A percentile compares a stretch with the other conserved stretches of the same genome.
Conservation (phyloP, 92 coral and sea anemone genomes). For the Phymanthus crucifer region DNA sequence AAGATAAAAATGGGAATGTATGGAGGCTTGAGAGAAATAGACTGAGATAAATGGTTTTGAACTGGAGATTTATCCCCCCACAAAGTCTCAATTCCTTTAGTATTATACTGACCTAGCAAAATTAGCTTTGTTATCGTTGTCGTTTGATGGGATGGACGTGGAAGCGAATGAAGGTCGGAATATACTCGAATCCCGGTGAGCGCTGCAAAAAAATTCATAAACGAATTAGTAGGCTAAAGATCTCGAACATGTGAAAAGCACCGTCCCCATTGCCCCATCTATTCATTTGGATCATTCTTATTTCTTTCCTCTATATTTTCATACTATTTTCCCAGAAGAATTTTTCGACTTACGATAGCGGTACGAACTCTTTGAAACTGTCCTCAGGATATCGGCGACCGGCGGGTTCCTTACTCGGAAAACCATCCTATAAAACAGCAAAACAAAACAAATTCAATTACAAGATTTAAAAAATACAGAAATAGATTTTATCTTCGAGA, state of each 20-base stretch:
- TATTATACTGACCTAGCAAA: constrained; percentile 53
- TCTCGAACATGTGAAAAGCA: no score
- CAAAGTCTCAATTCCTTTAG: background rate
- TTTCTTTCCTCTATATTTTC: no score
- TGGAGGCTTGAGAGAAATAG: no score
- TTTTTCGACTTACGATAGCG: constrained; percentile 98
- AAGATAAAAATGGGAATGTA: no score
- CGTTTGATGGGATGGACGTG: constrained; percentile 59
- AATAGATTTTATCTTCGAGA: no score
- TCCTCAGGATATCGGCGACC: constrained; percentile 60
- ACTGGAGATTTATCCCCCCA: no score
- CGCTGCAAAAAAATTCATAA: constrained; percentile 56
- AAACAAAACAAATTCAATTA: background rate
- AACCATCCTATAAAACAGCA: constrained; percentile 31
- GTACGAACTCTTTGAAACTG: constrained; percentile 84
- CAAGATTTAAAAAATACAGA: no score
- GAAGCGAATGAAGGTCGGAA: constrained; percentile 79
- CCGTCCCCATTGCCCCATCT: no score
- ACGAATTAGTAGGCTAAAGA: no score
- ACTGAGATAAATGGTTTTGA: no score
- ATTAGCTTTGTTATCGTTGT: constrained; percentile 51
- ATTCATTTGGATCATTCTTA: no score
- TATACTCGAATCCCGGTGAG: constrained; percentile 81
- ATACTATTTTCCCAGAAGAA: no score
- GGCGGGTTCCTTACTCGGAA: constrained; percentile 15